phyloP scores from a whole-genome alignment of 2,797 vertebrate species.

The Leuciscus waleckii region DNA sequence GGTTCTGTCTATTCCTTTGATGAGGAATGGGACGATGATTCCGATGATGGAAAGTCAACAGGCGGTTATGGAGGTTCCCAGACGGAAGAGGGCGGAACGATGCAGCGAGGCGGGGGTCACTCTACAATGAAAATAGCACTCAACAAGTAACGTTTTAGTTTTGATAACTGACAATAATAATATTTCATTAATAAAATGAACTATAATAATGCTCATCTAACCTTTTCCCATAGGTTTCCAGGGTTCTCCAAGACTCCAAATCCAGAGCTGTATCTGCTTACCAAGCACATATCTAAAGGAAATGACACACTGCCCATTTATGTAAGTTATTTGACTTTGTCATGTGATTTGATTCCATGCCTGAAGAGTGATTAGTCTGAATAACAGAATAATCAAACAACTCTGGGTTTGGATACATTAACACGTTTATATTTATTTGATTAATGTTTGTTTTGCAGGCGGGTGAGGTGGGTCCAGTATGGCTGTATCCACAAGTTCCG shows the following conservation, averaged over 20 bases:
- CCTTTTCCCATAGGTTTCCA: slow-evolving; percentile 78
- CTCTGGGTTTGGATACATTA: background rate
- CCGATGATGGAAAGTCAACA: slow-evolving; percentile 84
- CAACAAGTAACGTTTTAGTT: slow-evolving; percentile 80
- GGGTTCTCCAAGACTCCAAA: slow-evolving; percentile 86
- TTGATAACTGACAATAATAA: background rate
- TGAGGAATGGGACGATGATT: slow-evolving; percentile 93
- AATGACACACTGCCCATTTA: slow-evolving; percentile 88
- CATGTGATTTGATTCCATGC: background rate
- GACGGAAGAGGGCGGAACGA: slow-evolving; percentile 73
- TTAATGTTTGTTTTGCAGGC: slow-evolving; percentile 67
- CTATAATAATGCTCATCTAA: background rate
- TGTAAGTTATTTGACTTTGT: slow-evolving; percentile 72
- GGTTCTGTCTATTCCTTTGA: slow-evolving; percentile 78
- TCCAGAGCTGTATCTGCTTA: slow-evolving; percentile 86
- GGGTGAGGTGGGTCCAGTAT: slow-evolving; percentile 90
- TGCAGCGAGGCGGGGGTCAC: slow-evolving; percentile 76
- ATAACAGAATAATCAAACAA: background rate
- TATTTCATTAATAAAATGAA: background rate
- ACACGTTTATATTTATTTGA: background rate
- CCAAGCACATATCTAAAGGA: slow-evolving; percentile 83
- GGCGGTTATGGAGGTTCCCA: slow-evolving; percentile 77
- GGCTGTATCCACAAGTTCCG: slow-evolving; percentile 86
- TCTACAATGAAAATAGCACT: slow-evolving; percentile 87
- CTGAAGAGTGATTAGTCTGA: background rate